Evolutionary conservation across 2,888 invertebrate genomes (phyloP).

Genomic region (Plagodis pulveraria): DNA sequence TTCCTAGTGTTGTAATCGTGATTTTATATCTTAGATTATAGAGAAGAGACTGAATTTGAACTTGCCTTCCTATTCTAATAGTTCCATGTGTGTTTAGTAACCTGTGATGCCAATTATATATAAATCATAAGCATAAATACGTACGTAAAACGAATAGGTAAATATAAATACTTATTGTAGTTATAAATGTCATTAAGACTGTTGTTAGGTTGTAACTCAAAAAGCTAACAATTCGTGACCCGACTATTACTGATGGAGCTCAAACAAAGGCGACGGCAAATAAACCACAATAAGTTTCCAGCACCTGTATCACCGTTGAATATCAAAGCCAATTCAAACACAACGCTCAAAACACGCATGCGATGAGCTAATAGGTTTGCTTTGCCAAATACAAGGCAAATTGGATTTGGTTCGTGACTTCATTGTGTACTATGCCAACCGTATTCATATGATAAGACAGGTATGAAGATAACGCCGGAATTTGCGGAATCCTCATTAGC

Average conservation of each 20-base stretch:
- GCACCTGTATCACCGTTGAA: conserved; percentile 16
- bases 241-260: conserved; percentile 1
- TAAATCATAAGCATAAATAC: too few relatives aligned
- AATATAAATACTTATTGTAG: too few relatives aligned
- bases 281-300: conserved; percentile 6
- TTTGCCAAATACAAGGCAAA: conserved; percentile 43
- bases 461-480: conserved; percentile 16
- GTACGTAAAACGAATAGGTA: too few relatives aligned
- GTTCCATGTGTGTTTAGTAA: too few relatives aligned
- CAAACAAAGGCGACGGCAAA: conserved; percentile 15
- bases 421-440: conserved; percentile 49
- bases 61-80: too few relatives aligned
- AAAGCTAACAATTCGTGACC: conserved; percentile 7
- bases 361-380: conserved; percentile 43
- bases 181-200: too few relatives aligned
- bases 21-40: too few relatives aligned
- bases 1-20: too few relatives aligned
- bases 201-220: neutral
- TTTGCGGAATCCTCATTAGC: conserved; percentile 11
- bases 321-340: conserved; percentile 19
- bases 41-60: too few relatives aligned
- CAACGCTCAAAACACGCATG: conserved; percentile 10
- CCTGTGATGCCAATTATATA: too few relatives aligned
- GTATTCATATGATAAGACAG: conserved; percentile 18
- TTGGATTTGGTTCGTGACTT: conserved; percentile 58